Evolutionary conservation across 2,113 vertebrate species (phyloP).

Genomic region (Hylia prasina): DNA sequence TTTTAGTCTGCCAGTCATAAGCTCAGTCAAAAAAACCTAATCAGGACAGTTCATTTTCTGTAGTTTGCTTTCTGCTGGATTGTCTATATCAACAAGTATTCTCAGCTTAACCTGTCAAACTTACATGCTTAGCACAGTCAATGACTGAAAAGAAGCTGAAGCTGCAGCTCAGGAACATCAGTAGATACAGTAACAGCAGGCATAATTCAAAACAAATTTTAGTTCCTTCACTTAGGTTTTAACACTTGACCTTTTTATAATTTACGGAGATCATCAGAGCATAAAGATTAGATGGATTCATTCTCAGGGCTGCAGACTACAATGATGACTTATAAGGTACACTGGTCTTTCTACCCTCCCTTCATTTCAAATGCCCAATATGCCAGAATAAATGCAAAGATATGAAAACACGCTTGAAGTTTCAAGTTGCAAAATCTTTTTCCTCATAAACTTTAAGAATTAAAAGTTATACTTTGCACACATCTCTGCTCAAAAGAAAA

Average conservation of each 20-base stretch:
- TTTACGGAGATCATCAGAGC: neutral
- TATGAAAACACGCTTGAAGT: neutral
- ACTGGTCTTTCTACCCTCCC: neutral
- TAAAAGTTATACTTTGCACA: neutral
- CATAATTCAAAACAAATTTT: neutral
- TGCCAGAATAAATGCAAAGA: neutral
- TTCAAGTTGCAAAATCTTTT: neutral
- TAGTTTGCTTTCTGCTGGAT: neutral
- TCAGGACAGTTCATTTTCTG: neutral
- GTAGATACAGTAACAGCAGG: neutral
- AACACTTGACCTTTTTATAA: neutral
- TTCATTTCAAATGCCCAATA: neutral
- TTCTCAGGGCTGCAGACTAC: too few relatives aligned
- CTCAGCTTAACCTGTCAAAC: neutral
- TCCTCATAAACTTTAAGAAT: neutral
- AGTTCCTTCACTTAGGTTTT: neutral
- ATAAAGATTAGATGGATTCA: neutral
- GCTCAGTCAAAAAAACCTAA: neutral
- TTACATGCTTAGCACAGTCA: neutral
- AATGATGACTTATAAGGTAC: too few relatives aligned
- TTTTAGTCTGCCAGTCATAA: neutral
- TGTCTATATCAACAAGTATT: neutral
- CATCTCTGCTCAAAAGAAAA: neutral
- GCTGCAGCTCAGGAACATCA: neutral
- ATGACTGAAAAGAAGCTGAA: neutral